Conservation (phyloP, 2,797 vertebrate species). For the Hoplostethus atlanticus region DNA sequence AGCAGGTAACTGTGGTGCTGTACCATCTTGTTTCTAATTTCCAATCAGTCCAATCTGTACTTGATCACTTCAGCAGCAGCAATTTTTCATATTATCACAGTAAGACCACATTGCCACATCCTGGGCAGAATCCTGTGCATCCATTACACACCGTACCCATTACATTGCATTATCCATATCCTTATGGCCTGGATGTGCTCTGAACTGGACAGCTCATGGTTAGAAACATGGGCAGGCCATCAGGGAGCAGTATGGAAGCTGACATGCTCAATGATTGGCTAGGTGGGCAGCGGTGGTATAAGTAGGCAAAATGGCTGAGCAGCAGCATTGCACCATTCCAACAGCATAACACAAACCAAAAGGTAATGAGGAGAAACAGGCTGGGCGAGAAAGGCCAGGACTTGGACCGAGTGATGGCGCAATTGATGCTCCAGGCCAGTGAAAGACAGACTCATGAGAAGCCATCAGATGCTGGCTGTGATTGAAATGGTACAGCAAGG, state of each 20-base stretch:
- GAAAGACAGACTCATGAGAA: constrained; percentile 24
- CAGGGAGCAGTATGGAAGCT: constrained; percentile 52
- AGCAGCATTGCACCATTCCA: constrained; percentile 18
- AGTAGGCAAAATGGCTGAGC: constrained; percentile 22
- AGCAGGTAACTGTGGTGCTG: constrained; percentile 28
- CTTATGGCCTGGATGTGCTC: constrained; percentile 7
- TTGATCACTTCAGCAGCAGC: not conserved
- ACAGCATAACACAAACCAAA: constrained; percentile 23
- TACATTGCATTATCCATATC: not conserved
- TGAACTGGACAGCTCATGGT: constrained; percentile 16
- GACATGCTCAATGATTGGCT: constrained; percentile 68
- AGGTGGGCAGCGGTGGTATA: constrained; percentile 33
- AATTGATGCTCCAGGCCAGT: constrained; percentile 22
- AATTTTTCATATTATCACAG: not conserved
- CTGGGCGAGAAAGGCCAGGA: not conserved
- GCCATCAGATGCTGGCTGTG: constrained; percentile 29
- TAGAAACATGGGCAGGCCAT: constrained; percentile 12
- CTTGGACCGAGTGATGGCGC: constrained; percentile 34
- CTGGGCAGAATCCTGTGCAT: constrained; percentile 8
- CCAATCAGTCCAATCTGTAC: not conserved
- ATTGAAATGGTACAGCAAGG: constrained; percentile 51
- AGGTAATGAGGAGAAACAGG: constrained; percentile 12
- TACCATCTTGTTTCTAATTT: too few relatives aligned
- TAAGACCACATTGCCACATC: not conserved
- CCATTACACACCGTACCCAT: not conserved